Base-by-base conservation (phyloP, 2,888 invertebrate species). In the Chymomyza amoena region DNA sequence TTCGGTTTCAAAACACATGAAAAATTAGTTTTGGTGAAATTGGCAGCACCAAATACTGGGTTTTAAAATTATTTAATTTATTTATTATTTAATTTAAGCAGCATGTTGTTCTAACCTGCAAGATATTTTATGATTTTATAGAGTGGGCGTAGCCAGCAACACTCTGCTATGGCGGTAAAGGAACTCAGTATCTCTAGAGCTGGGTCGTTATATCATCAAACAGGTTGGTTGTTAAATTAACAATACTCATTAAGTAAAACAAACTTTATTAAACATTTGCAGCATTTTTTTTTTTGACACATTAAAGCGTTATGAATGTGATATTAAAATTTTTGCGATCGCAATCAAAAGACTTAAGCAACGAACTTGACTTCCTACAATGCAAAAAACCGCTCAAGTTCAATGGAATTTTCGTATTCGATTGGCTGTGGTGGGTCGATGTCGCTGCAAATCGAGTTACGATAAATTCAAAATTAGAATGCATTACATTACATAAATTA, bases 321-420 rank as follows among this genome's bases (percentile, higher is more conserved):
- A 52, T 32, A 52, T 62, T 25, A 13, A 51, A 20, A 57, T 57
- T 25, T 57, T 25, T 15, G 57, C 13, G 13, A 45, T 10, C 75
- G 71, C 64, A 69, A 80, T 72, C 80, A 70, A 88, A 76, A 88
- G 76, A 86, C 81, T 84, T 75, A 83, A 80, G 80, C 76, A 36
- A 63, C 86, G 72, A 87, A 86, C 84, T 73, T 75, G 79, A 78
- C 74, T 80, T 80, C 83, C 80, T 80, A 73, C 71, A 69, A 60
- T 64, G 54, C 60, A 36, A 72, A 36, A 72, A 61, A 45, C 25
- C 28, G 25, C 25, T 61, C 62, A 66, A 66, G 70, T 64, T 67
- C 67, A 67, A 67, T 70, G 61, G 56, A 67, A 67, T 66, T 60
- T 70, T 16, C 59, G 32, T 50, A 64, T 32, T 13, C 3, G 7